Percentiles rank a stretch among this genome's conserved stretches.
These are phyloP conservation scores for Aporophyla nigra DNA, from an alignment of 2,888 invertebrate genomes.

Conservation along the genomic window DNA sequence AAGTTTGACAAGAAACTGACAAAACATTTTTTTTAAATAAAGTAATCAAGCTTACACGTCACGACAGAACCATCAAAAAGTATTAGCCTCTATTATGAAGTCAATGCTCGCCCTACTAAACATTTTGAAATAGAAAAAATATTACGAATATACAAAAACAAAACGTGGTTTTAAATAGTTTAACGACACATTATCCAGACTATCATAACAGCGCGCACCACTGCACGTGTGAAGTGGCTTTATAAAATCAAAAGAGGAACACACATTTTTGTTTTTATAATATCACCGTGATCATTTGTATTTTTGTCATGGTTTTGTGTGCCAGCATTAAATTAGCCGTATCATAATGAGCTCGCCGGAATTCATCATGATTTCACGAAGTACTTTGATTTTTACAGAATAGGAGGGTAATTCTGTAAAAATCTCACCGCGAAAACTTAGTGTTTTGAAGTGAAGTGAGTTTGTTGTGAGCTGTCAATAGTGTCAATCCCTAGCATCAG, in stretches of 20 bases:
- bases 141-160: conserved; percentile 5
- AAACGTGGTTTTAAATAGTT: conserved; percentile 15
- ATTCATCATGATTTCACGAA: neutral
- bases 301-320: conserved; percentile 37
- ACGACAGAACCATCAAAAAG: neutral
- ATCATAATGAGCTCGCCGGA: neutral
- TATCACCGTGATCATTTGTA: conserved; percentile 22
- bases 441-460: no score
- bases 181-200: conserved; percentile 15
- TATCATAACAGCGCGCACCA: conserved; percentile 16
- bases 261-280: neutral
- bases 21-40: neutral
- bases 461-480: no score
- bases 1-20: neutral
- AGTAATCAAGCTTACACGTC: no score
- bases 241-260: conserved; percentile 11
- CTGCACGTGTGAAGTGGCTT: conserved; percentile 33
- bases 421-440: no score
- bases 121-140: neutral
- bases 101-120: neutral
- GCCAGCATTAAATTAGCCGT: conserved; percentile 32
- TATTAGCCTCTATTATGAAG: neutral
- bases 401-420: no score
- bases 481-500: no score
- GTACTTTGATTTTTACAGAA: no score